Evolutionary conservation across 2,797 vertebrate genomes (phyloP), one percentile per base, ranked within the genome.

Genomic region (Gila robusta): DNA sequence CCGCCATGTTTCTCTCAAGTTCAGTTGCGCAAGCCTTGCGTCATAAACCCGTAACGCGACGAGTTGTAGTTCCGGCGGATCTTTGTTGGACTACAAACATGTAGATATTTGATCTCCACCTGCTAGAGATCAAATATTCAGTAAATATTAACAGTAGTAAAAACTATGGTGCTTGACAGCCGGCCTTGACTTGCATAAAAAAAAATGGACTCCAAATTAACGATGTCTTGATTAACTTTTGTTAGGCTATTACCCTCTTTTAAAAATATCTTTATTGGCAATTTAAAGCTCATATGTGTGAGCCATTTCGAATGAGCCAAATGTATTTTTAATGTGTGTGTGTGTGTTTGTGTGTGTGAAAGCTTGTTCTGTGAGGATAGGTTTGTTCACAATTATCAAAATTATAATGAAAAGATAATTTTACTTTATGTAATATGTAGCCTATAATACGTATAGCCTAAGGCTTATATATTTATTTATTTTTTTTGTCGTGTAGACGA

Each of bases 1-100:
- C 94, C 1, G 95, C 94, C 96, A 96, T 96, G 21, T 93, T 94
- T 87, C 2, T 73, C 67, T 73, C 26, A 82, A 74, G 8, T 67
- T 1, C 7, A 35, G 16, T 85, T 71, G 66, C 37, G 82, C 67
- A 87, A 2, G 0, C 0, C 0, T 0, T 21, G 14, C 92, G 93
- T 95, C 92, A 95, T 91, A 78, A 19, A 3, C 6, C 21, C 0
- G 91, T 91, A 92, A 93, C 93, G 4, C 19, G 52, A 32, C 39
- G 78, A 52, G 3, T 47, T 89, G 87, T 89, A 87, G 86, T 87
- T 90, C 62, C 17, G 17, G n/a, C 7, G 6, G 12, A 41, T 69
- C 5, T 28, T 11, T 16, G 0, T 19, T 26, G n/a, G n/a, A 76
- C 37, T 82, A 82, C 81, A 81, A 71, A 70, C 56, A 35, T 19